Conservation (phyloP, 2,113 vertebrate species). For the Typhlomys cinereus region DNA sequence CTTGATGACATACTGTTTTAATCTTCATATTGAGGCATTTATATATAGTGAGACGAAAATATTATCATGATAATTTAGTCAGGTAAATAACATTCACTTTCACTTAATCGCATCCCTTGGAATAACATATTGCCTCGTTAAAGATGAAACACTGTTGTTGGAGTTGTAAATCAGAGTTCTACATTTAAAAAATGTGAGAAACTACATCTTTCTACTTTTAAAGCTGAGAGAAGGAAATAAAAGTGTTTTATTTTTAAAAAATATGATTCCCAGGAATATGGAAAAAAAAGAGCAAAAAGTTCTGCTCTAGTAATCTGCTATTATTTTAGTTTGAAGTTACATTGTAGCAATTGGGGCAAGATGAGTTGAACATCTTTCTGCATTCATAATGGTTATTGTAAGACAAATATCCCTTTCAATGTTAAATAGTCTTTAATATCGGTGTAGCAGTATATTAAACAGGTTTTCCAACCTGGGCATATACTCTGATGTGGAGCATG, state of each 20-base stretch:
- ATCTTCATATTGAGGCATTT: not conserved
- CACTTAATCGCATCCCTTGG: not conserved
- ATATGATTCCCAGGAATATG: not conserved
- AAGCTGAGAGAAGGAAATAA: conserved; percentile 8
- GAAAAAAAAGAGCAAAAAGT: not conserved
- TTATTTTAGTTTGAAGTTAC: conserved; percentile 33
- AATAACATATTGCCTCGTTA: not conserved
- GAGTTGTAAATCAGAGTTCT: not conserved
- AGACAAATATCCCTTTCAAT: conserved; percentile 9
- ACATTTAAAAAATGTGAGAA: not conserved
- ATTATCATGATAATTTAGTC: not conserved
- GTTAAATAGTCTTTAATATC: conserved; percentile 53
- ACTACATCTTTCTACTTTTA: conserved; percentile 1
- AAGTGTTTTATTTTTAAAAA: not conserved
- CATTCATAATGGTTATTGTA: not conserved
- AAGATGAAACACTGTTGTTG: not conserved
- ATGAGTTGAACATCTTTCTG: conserved; percentile 17
- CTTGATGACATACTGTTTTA: not conserved
- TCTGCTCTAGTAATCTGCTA: not conserved
- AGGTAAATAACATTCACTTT: not conserved
- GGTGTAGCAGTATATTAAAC: not conserved
- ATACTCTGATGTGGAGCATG: conserved; percentile 40
- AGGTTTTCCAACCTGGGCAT: not conserved
- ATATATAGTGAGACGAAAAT: conserved; percentile 26
- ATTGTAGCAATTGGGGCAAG: not conserved